These are phyloP conservation scores for Parochlus steinenii DNA, from an alignment of 2,888 invertebrate species.

Conservation along the genomic window DNA sequence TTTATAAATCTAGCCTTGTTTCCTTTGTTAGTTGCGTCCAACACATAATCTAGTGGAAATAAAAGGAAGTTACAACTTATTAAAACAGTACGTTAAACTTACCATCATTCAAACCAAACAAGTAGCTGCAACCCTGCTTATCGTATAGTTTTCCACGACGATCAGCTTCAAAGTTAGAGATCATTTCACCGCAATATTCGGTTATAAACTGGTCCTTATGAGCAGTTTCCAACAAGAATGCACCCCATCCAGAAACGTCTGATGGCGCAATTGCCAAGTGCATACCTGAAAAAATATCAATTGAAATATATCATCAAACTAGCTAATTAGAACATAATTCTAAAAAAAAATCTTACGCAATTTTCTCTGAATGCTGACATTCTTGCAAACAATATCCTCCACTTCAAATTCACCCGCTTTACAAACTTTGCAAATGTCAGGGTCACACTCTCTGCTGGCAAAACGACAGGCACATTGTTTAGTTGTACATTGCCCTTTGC, in stretches of 20 bases:
- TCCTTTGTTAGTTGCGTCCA: conserved; percentile 5
- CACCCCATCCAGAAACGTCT: conserved; percentile 10
- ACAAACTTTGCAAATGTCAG: conserved; percentile 3
- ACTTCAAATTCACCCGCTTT: background rate
- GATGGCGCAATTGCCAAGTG: conserved; percentile 7
- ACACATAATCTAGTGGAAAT: too few relatives aligned
- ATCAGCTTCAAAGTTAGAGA: conserved; percentile 4
- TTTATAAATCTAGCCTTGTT: conserved; percentile 8
- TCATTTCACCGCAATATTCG: conserved; percentile 10
- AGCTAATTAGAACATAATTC: too few relatives aligned
- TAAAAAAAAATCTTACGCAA: too few relatives aligned
- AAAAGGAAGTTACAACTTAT: too few relatives aligned
- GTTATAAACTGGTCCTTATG: background rate
- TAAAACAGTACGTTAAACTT: too few relatives aligned
- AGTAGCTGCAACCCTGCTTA: conserved; percentile 1
- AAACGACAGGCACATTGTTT: background rate
- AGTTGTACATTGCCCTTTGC: background rate
- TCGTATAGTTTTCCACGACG: conserved; percentile 6
- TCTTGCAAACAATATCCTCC: conserved; percentile 2
- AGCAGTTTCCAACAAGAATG: background rate
- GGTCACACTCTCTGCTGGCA: conserved; percentile 9
- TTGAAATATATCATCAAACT: too few relatives aligned
- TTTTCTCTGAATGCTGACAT: conserved; percentile 5
- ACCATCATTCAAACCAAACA: conserved; percentile 6
- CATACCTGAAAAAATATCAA: too few relatives aligned